A percentile compares a stretch with the other conserved stretches of the same genome.
phyloP scores from a whole-genome alignment of 2,797 vertebrate species.

The Xiphorhynchus erythropygius region DNA sequence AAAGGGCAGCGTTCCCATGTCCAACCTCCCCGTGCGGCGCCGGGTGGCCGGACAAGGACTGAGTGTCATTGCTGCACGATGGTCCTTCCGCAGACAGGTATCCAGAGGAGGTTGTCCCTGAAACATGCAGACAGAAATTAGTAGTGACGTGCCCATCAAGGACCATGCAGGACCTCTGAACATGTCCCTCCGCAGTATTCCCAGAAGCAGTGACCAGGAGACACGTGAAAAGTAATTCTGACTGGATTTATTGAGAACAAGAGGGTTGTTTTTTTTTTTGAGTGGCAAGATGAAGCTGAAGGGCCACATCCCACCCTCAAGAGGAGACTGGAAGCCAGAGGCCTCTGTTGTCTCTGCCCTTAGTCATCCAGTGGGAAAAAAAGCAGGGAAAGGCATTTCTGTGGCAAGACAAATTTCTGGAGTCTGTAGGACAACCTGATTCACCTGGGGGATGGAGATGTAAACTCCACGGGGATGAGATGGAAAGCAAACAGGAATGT shows the following conservation, averaged over 20 bases:
- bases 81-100: background rate
- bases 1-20: conserved; percentile 69
- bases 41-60: background rate
- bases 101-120: conserved; percentile 45
- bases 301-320: fast-evolving
- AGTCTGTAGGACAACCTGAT: background rate
- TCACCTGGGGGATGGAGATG: background rate
- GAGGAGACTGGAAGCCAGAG: background rate
- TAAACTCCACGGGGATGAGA: fast-evolving
- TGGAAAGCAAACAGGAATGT: background rate
- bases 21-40: conserved; percentile 69
- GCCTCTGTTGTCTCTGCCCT: background rate
- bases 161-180: background rate
- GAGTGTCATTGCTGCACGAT: conserved; percentile 55
- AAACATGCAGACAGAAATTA: background rate
- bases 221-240: background rate
- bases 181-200: background rate
- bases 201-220: background rate
- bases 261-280: too few species aligned
- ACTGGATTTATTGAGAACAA: background rate
- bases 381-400: background rate
- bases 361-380: background rate
- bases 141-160: background rate
- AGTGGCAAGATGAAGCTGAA: background rate
- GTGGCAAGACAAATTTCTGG: background rate